These are phyloP conservation scores for Trichopoda pennipes DNA, from an alignment of 2,888 invertebrate species.

Conservation along the genomic window DNA sequence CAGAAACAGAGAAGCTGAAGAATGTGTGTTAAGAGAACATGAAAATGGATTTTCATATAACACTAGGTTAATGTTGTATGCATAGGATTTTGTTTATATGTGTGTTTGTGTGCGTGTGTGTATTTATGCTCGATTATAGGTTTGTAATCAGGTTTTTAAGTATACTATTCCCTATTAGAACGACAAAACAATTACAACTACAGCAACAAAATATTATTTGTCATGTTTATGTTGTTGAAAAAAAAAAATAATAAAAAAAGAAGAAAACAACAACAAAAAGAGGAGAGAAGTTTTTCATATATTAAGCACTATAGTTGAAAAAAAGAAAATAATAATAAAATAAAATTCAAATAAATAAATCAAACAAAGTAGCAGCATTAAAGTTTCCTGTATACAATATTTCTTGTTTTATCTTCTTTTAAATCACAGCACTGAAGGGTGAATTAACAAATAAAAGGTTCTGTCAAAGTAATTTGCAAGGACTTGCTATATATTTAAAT, in stretches of 20 bases:
- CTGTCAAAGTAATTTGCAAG: conserved; percentile 47
- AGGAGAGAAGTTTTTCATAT: conserved; percentile 11
- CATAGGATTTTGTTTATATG: conserved; percentile 21
- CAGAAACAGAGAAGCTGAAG: conserved; percentile 36
- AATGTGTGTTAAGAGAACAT: conserved; percentile 61
- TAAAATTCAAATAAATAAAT: conserved; percentile 51
- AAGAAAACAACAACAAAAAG: conserved; percentile 5
- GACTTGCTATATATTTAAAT: conserved; percentile 32
- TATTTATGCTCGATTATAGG: not conserved
- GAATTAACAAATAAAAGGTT: conserved; percentile 47
- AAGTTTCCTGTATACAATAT: conserved; percentile 42
- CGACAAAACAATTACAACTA: conserved; percentile 22
- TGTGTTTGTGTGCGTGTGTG: not conserved
- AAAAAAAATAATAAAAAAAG: not conserved
- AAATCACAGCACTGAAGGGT: conserved; percentile 27
- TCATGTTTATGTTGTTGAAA: conserved; percentile 45
- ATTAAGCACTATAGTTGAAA: conserved; percentile 17
- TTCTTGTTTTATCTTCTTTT: not conserved
- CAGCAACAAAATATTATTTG: conserved; percentile 22
- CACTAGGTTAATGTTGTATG: conserved; percentile 52
- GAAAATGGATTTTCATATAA: conserved; percentile 42
- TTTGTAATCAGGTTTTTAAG: conserved; percentile 16
- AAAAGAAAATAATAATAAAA: conserved; percentile 8
- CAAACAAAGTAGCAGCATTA: conserved; percentile 55
- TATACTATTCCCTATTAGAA: conserved; percentile 40